Evolutionary conservation across 2,888 invertebrate genomes (phyloP).

Genomic region (Eledone cirrhosa): DNA sequence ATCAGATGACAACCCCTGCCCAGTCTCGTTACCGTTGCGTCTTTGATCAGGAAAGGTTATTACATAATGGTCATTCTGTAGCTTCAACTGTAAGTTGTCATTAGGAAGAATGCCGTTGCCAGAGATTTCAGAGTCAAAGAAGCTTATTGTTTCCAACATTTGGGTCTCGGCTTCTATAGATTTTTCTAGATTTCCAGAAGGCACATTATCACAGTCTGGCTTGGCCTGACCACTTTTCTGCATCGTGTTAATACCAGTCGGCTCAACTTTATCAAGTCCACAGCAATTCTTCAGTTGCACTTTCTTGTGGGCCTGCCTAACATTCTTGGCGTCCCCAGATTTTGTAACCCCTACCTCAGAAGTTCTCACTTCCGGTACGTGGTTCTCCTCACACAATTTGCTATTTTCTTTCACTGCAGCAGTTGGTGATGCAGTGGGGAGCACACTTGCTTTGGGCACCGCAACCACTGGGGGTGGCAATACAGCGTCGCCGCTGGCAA

Average conservation of each 20-base stretch:
- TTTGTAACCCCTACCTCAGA: background rate
- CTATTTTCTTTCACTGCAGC: too few relatives aligned
- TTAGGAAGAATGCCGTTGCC: conserved; percentile 15
- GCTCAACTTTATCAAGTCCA: conserved; percentile 31
- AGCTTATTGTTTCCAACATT: conserved; percentile 17
- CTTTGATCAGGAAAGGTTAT: conserved; percentile 4
- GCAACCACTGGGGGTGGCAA: too few relatives aligned
- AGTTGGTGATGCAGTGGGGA: too few relatives aligned
- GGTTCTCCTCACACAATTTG: too few relatives aligned
- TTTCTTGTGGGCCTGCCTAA: conserved; percentile 48
- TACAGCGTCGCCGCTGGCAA: too few relatives aligned
- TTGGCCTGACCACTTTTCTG: conserved; percentile 21
- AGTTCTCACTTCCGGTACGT: too few relatives aligned
- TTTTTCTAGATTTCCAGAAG: conserved; percentile 12
- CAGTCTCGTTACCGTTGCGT: background rate
- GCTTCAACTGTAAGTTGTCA: background rate
- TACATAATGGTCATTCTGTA: conserved; percentile 5
- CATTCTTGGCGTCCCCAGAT: conserved; percentile 25
- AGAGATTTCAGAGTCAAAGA: conserved; percentile 23
- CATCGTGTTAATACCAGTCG: conserved; percentile 14
- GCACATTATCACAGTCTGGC: conserved; percentile 24
- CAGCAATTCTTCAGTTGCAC: conserved; percentile 49
- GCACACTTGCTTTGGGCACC: too few relatives aligned
- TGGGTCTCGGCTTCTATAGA: background rate
- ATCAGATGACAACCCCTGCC: background rate